Evolutionary conservation across 2,888 invertebrate species (phyloP), one percentile per base, ranked within the genome.

Genomic region (Drosophila tanythrix): DNA sequence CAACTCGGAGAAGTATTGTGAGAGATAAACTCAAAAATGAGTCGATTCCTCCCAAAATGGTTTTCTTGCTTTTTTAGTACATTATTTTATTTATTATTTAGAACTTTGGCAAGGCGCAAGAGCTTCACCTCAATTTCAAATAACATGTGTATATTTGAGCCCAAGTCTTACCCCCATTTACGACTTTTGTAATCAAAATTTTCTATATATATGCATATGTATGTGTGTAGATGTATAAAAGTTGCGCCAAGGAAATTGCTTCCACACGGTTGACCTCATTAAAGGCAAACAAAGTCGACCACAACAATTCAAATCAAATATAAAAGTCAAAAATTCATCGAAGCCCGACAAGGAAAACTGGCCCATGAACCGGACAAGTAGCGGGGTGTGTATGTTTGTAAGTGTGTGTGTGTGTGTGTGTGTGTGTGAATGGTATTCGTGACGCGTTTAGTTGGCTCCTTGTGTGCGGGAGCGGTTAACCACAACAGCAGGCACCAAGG

Each of bases 281-380:
- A 81, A 88, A 81, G 70, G 70, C 83, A 77, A 82, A 82, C 85
- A 76, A 68, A 76, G 75, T 74, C 75, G 74, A 89, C 90, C 88
- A 78, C 88, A 89, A 83, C 89, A 78, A 79, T 83, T 82, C 84
- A 88, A 88, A 89, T 84, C 79, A 82, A 83, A 88, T 88, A 83
- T 81, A 81, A 89, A 89, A 89, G 88, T 87, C 89, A 90, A 87
- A 88, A 90, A 87, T 90, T 79, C 90, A 89, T 81, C 79, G 80
- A 83, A 82, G 79, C 78, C 66, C 63, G 74, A 72, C 36, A 35
- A 48, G 66, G 40, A 55, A 55, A 63, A 70, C 13, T 67, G 53
- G 51, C 57, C 31, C 50, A 50, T 36, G 27, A 29, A 33, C 43
- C 18, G 36, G 15, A 53, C 62, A 64, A 33, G 36, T 46, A 35